Evolutionary conservation across 2,888 invertebrate genomes (phyloP).

Genomic region (Vanessa cardui): DNA sequence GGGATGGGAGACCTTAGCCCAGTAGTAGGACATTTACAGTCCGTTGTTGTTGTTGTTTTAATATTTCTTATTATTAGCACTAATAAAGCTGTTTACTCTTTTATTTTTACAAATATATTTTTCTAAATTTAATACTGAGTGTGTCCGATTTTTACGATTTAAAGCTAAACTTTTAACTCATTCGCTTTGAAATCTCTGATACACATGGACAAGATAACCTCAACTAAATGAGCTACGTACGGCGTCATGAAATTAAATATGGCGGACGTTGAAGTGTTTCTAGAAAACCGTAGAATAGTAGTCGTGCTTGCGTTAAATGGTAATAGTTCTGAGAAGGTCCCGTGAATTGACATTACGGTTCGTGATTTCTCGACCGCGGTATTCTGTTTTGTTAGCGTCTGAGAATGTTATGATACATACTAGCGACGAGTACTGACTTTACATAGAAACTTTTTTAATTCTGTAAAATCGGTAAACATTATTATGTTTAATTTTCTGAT

Average conservation of each 20-base stretch:
- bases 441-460: neutral
- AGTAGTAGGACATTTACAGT: no score
- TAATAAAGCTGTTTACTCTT: no score
- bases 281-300: constrained; percentile 41
- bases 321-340: constrained; percentile 48
- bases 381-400: constrained; percentile 13
- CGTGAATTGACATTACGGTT: constrained; percentile 44
- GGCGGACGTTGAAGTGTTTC: constrained; percentile 36
- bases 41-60: no score
- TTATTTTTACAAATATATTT: neutral
- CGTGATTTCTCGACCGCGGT: constrained; percentile 34
- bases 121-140: neutral
- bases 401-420: constrained; percentile 3
- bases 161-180: neutral
- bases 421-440: neutral
- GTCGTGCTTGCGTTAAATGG: constrained; percentile 42
- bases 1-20: no score
- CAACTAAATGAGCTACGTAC: constrained; percentile 26
- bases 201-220: constrained; percentile 29
- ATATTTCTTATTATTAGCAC: no score
- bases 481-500: no score
- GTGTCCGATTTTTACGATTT: neutral
- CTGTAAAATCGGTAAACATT: neutral
- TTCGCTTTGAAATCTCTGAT: constrained; percentile 25
- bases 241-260: constrained; percentile 32